Evolutionary conservation across 2,113 vertebrate genomes (phyloP), one percentile per base, ranked within the genome.

Genomic region (Penelope pileata): DNA sequence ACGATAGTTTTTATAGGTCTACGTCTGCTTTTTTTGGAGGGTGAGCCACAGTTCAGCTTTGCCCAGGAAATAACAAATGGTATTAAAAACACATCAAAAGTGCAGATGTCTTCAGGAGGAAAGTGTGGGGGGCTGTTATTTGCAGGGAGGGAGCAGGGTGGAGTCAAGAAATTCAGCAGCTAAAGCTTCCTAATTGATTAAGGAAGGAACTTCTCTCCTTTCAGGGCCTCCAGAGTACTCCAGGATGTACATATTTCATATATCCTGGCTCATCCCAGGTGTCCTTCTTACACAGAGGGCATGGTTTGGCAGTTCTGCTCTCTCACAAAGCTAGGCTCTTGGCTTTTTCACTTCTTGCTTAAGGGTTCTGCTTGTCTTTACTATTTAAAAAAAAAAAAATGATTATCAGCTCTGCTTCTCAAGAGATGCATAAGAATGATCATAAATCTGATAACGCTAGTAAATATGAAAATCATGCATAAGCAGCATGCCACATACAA

Each of bases 31-130:
- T 63, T 67, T 95, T 89, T 83, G 64, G 81, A 88, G 77, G 96
- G 95, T 97, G 94, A 97, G 95, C 80, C 83, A 93, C 64, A 96
- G 95, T 96, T 97, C 93, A 96, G 40, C 80, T 90, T 96, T 92
- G 80, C 88, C 91, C 88, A 95, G 95, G 93, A 96, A 96, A 93
- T 96, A 97, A 97, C 43, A 93, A 96, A 96, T 90, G 76, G 40
- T 82, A 92, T 91, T 84, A 91, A 82, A 77, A 91, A 50, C 23
- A 64, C 68, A 92, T 60, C 36, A 90, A 53, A 90, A 96, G 75
- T 88, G 54, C 48, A 82, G 69, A 76, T 70, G 22, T 58, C 88
- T 88, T 86, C 36, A 45, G 48, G 38, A 83, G 63, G 36, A 60
- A 80, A 54, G 10, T 69, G 19, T 21, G 54, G 24, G 24, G 45